These are phyloP conservation scores for Teleogryllus occipitalis DNA, from an alignment of 1,140 invertebrate genomes.

Conservation along the genomic window DNA sequence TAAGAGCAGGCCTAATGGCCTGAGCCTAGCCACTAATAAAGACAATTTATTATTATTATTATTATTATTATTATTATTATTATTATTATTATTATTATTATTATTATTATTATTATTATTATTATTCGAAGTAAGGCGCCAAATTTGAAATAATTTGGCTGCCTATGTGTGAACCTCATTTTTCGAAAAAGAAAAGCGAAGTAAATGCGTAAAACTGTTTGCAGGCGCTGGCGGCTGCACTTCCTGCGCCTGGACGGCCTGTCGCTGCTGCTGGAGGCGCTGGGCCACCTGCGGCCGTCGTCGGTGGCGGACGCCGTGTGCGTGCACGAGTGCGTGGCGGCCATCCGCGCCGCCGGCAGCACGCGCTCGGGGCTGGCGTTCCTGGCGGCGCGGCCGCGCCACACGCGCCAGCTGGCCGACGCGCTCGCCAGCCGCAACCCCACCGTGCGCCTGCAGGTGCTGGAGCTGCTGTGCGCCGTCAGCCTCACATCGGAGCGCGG, in stretches of 20 bases:
- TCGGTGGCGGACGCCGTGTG: slow-evolving; percentile 37
- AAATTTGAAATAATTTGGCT: too few species aligned
- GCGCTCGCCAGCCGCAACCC: slow-evolving; percentile 41
- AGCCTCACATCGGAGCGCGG: slow-evolving; percentile 43
- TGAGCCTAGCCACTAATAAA: too few species aligned
- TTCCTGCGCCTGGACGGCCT: slow-evolving; percentile 41
- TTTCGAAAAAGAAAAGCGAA: too few species aligned
- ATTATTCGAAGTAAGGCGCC: too few species aligned
- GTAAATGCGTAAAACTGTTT: too few species aligned
- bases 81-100: too few species aligned
- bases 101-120: too few species aligned
- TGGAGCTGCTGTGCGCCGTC: slow-evolving; percentile 44
- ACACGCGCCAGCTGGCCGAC: slow-evolving; percentile 37
- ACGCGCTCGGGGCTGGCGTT: slow-evolving; percentile 40
- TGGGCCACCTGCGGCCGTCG: slow-evolving; percentile 34
- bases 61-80: too few species aligned
- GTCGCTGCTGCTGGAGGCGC: slow-evolving; percentile 38
- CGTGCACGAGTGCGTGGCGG: slow-evolving; percentile 40
- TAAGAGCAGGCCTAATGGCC: too few species aligned
- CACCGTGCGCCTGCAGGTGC: slow-evolving; percentile 46
- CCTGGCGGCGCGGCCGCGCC: slow-evolving; percentile 38
- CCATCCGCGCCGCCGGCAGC: slow-evolving; percentile 42
- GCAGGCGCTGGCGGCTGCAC: slow-evolving; percentile 39
- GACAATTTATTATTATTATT: too few species aligned
- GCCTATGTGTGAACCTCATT: too few species aligned